Percentiles rank a stretch among this genome's conserved stretches.
These are phyloP conservation scores for Kuschelorhynchus macadamiae DNA, from an alignment of 2,888 invertebrate species.

Conservation along the genomic window DNA sequence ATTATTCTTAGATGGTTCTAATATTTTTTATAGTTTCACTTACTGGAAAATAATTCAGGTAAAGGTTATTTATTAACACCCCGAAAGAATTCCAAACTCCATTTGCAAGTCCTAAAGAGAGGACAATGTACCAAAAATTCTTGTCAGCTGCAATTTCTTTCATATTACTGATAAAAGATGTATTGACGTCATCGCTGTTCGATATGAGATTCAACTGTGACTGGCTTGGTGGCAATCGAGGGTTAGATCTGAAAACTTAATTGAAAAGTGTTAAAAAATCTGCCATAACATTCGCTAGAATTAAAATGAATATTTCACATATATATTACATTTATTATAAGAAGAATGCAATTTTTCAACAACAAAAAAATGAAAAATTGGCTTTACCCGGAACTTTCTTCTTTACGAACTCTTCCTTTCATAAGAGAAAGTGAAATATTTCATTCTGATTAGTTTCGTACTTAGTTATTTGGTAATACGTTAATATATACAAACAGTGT, in stretches of 20 bases:
- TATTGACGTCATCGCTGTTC: conserved; percentile 25
- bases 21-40: conserved; percentile 54
- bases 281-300: neutral
- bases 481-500: too few relatives aligned
- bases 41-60: conserved; percentile 72
- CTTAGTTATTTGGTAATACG: too few relatives aligned
- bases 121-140: conserved; percentile 57
- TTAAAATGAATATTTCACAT: too few relatives aligned
- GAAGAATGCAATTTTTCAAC: too few relatives aligned
- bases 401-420: too few relatives aligned
- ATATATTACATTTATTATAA: too few relatives aligned
- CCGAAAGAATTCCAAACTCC: conserved; percentile 74
- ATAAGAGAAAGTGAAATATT: too few relatives aligned
- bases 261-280: conserved; percentile 57
- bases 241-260: conserved; percentile 90
- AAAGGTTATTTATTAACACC: conserved; percentile 73
- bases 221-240: conserved; percentile 83
- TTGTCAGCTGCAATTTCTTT: conserved; percentile 57
- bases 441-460: too few relatives aligned
- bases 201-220: conserved; percentile 69
- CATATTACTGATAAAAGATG: conserved; percentile 52
- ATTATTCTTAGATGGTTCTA: too few relatives aligned
- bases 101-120: conserved; percentile 72
- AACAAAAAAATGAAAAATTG: too few relatives aligned
- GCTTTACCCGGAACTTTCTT: too few relatives aligned